Evolutionary conservation across 1,140 invertebrate genomes (phyloP).

Genomic region (Drosophila pruinosa): DNA sequence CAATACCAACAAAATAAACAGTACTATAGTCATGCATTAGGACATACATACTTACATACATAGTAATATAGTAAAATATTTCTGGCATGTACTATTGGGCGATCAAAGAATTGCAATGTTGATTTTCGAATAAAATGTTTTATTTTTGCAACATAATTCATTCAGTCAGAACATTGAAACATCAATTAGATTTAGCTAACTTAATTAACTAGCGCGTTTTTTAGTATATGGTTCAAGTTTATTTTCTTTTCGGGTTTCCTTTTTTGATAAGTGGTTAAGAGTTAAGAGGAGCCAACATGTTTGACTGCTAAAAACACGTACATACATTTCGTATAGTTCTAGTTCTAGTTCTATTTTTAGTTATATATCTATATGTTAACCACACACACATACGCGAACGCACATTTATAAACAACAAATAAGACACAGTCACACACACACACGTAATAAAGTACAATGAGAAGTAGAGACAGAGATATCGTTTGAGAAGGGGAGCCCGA

Average conservation of each 20-base stretch:
- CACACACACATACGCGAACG: slow-evolving; percentile 33
- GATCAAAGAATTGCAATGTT: slow-evolving; percentile 23
- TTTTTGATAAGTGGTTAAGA: slow-evolving; percentile 24
- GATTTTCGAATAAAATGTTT: slow-evolving; percentile 69
- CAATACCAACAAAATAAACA: slow-evolving; percentile 54
- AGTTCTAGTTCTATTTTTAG: slow-evolving; percentile 28
- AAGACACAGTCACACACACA: slow-evolving; percentile 24
- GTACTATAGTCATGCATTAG: background rate
- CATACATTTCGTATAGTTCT: slow-evolving; percentile 26
- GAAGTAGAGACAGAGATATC: slow-evolving; percentile 11
- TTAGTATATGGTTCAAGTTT: slow-evolving; percentile 8
- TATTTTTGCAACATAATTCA: slow-evolving; percentile 73
- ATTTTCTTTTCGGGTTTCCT: slow-evolving; percentile 22
- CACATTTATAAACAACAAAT: slow-evolving; percentile 36
- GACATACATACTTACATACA: slow-evolving; percentile 33
- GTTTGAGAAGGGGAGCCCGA: slow-evolving; percentile 12
- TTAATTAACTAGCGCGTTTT: slow-evolving; percentile 42
- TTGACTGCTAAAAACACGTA: slow-evolving; percentile 41
- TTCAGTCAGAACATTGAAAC: slow-evolving; percentile 76
- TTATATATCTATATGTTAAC: slow-evolving; percentile 32
- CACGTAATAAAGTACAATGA: slow-evolving; percentile 4
- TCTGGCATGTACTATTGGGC: background rate
- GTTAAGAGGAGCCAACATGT: slow-evolving; percentile 35
- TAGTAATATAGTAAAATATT: slow-evolving; percentile 22
- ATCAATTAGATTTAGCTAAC: slow-evolving; percentile 74